Conservation (phyloP, 2,888 invertebrate genomes). For the Pollenia angustigena region DNA sequence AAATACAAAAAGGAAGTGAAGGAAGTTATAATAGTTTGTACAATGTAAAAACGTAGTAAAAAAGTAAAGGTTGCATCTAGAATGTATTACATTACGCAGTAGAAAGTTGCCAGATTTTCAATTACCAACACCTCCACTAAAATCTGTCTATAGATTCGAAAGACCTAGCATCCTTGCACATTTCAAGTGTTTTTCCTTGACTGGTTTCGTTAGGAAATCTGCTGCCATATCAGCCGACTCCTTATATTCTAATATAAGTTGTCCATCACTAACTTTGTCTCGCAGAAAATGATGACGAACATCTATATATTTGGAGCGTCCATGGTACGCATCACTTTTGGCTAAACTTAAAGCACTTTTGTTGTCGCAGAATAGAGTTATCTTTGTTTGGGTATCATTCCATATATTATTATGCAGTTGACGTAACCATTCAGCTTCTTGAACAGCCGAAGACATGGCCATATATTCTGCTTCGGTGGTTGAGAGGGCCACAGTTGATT, state of each 20-base stretch:
- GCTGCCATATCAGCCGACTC: constrained; percentile 59
- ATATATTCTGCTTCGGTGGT: not conserved
- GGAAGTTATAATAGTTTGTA: not conserved
- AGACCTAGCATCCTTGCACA: constrained; percentile 59
- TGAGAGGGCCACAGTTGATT: not conserved
- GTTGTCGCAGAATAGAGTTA: constrained; percentile 65
- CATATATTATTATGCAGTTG: constrained; percentile 54
- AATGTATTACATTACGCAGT: not conserved
- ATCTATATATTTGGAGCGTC: constrained; percentile 65
- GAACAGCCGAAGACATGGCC: constrained; percentile 19
- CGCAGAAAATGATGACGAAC: constrained; percentile 63
- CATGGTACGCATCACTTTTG: constrained; percentile 48
- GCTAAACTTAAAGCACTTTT: constrained; percentile 53
- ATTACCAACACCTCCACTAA: constrained; percentile 17
- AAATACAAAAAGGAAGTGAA: constrained; percentile 1
- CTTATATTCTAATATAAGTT: constrained; percentile 44
- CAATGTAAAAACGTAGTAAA: not conserved
- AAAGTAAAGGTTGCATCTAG: not conserved
- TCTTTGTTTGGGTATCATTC: not conserved
- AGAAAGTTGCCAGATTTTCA: not conserved
- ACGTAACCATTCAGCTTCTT: constrained; percentile 69
- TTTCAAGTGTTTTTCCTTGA: constrained; percentile 57
- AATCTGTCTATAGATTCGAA: constrained; percentile 13
- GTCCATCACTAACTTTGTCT: constrained; percentile 36
- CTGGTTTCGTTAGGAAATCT: constrained; percentile 58